A percentile compares a stretch with the other conserved stretches of the same genome.
Conservation (phyloP, 2,888 invertebrate genomes). For the Helleia helle region DNA sequence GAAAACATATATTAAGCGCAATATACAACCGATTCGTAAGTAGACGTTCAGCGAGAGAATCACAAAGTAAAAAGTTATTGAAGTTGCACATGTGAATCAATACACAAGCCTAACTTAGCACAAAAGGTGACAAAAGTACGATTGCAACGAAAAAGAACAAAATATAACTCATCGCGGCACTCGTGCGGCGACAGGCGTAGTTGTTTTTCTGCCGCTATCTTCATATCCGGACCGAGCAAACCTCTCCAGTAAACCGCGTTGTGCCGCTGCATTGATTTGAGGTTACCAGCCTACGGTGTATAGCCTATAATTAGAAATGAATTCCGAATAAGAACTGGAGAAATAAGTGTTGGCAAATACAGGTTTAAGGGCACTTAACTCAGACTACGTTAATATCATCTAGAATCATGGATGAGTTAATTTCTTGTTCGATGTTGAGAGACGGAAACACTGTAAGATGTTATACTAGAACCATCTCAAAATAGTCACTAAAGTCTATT, state of each 20-base stretch:
- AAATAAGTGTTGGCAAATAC: no score
- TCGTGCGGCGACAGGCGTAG: constrained; percentile 27
- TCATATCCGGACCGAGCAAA: constrained; percentile 52
- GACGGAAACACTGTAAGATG: no score
- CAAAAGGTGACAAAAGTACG: constrained; percentile 42
- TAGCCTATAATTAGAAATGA: neutral
- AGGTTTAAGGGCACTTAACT: no score
- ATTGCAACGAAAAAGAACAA: constrained; percentile 44
- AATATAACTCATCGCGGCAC: constrained; percentile 40
- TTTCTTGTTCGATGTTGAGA: no score
- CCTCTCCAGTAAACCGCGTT: constrained; percentile 11
- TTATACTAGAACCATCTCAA: no score
- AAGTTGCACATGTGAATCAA: constrained; percentile 36
- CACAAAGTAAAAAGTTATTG: neutral
- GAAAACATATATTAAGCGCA: no score
- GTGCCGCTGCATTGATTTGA: constrained; percentile 5
- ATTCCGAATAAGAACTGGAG: no score
- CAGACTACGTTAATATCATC: no score
- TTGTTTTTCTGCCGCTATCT: constrained; percentile 64
- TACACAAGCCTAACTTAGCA: constrained; percentile 28
- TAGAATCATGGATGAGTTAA: no score
- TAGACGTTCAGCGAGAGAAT: neutral
- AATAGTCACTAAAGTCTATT: no score
- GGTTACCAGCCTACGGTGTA: neutral
- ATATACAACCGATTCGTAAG: constrained; percentile 1